Evolutionary conservation across 2,888 invertebrate species (phyloP).

Genomic region (Tachina lurida): DNA sequence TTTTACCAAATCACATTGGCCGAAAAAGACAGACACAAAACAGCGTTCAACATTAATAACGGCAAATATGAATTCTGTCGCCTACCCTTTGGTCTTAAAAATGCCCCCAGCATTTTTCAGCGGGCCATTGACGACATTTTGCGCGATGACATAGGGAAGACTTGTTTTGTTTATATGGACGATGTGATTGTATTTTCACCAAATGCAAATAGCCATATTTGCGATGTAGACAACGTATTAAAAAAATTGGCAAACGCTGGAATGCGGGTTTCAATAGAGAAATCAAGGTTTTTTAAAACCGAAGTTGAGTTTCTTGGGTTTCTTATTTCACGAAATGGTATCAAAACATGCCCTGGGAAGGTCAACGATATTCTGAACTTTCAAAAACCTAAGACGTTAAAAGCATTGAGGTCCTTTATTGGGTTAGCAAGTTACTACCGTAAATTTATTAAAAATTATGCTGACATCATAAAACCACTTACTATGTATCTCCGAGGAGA

Average conservation of each 20-base stretch:
- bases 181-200: conserved; percentile 62
- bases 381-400: conserved; percentile 43
- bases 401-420: conserved; percentile 45
- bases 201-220: conserved; percentile 45
- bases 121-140: conserved; percentile 68
- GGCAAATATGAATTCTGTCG: conserved; percentile 79
- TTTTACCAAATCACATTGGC: conserved; percentile 49
- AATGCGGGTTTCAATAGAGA: conserved; percentile 28
- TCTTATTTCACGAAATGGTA: conserved; percentile 48
- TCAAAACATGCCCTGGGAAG: conserved; percentile 36
- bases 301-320: conserved; percentile 48
- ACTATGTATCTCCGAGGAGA: conserved; percentile 62
- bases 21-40: conserved; percentile 42
- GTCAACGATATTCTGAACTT: conserved; percentile 51
- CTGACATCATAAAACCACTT: conserved; percentile 46
- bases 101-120: conserved; percentile 11
- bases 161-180: conserved; percentile 69
- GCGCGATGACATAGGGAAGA: conserved; percentile 65
- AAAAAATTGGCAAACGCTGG: conserved; percentile 31
- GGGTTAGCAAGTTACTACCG: conserved; percentile 53
- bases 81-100: conserved; percentile 76
- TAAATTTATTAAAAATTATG: conserved; percentile 50
- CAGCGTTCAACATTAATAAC: conserved; percentile 71
- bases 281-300: conserved; percentile 42
- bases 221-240: conserved; percentile 42